Conservation (phyloP, 2,888 invertebrate genomes). For the Leptogaster cylindrica region DNA sequence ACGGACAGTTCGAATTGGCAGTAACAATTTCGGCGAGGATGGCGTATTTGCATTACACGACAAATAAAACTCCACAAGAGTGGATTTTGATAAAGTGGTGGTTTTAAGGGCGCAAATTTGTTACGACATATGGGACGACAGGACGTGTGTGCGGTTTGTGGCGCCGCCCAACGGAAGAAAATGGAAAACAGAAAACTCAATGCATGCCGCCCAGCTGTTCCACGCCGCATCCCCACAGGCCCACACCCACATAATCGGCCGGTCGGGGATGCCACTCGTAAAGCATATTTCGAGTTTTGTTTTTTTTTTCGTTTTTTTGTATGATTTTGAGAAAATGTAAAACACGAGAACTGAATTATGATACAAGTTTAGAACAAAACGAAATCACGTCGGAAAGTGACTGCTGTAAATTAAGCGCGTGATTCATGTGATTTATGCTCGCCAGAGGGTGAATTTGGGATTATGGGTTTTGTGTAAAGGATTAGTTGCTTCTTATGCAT, state of each 20-base stretch:
- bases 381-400: constrained; percentile 38
- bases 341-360: constrained; percentile 38
- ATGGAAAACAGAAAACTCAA: constrained; percentile 5
- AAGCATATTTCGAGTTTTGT: constrained; percentile 11
- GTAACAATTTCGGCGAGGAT: too few relatives aligned
- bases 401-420: constrained; percentile 37
- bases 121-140: constrained; percentile 39
- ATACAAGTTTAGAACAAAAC: constrained; percentile 38
- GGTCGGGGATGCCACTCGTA: constrained; percentile 8
- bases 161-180: neutral
- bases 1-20: too few relatives aligned
- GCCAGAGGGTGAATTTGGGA: constrained; percentile 28
- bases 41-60: too few relatives aligned
- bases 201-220: neutral
- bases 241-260: too few relatives aligned
- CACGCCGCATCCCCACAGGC: neutral
- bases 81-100: constrained; percentile 43
- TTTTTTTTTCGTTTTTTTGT: constrained; percentile 4
- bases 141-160: constrained; percentile 32
- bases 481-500: constrained; percentile 28
- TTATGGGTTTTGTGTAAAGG: constrained; percentile 36
- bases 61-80: constrained; percentile 6
- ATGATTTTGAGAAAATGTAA: constrained; percentile 27
- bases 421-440: constrained; percentile 39
- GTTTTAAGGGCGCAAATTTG: constrained; percentile 43